Percentiles rank a stretch among this genome's conserved stretches.
Evolutionary conservation across 1,140 invertebrate species (phyloP).

Genomic region (Solenopsis invicta): DNA sequence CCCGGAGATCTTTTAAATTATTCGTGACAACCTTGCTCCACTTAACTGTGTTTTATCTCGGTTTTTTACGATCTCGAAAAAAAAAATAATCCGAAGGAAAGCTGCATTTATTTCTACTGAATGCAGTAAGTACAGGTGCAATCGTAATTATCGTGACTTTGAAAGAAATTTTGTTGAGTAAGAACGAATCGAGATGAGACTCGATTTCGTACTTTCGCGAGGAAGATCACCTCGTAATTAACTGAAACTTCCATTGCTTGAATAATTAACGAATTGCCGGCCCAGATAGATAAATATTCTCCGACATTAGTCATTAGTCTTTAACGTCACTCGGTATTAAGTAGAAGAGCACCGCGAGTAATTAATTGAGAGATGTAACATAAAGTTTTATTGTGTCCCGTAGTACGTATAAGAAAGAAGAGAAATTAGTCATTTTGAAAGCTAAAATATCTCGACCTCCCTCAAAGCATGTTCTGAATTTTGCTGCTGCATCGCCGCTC

Average conservation of each 20-base stretch:
- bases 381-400: not conserved
- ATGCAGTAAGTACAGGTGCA: not conserved
- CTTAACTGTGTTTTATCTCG: slow-evolving; percentile 13
- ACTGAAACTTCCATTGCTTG: not conserved
- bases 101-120: not conserved
- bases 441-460: not conserved
- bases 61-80: slow-evolving; percentile 10
- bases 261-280: slow-evolving; percentile 22
- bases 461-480: not conserved
- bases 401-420: not conserved
- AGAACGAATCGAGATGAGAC: not conserved
- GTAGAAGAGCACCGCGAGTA: not conserved
- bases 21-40: slow-evolving; percentile 29
- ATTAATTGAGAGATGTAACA: slow-evolving; percentile 17
- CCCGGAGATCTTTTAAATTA: slow-evolving; percentile 30
- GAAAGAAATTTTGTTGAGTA: slow-evolving; percentile 30
- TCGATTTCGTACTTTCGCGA: slow-evolving; percentile 13
- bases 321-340: not conserved
- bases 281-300: not conserved
- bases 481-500: not conserved
- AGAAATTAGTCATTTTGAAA: not conserved
- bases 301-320: not conserved
- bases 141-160: slow-evolving; percentile 2
- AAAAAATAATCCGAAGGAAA: not conserved
- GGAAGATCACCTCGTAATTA: slow-evolving; percentile 30